phyloP scores from a whole-genome alignment of 2,888 invertebrate species.

The Coleophora flavipennella region DNA sequence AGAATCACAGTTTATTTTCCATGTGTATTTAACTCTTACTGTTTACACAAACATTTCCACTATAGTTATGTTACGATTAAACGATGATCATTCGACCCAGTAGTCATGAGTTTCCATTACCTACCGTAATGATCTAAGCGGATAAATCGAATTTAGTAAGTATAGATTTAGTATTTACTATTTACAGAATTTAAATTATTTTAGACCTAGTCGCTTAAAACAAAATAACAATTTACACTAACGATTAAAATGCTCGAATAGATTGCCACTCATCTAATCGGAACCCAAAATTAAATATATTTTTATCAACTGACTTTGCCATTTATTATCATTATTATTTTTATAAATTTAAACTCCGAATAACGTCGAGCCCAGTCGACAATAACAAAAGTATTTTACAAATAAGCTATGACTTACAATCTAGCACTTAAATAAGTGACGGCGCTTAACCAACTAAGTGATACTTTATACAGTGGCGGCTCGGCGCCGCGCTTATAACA shows the following conservation, averaged over 20 bases:
- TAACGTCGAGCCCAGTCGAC: conserved; percentile 66
- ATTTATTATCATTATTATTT: conserved; percentile 44
- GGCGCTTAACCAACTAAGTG: conserved; percentile 44
- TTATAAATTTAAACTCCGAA: conserved; percentile 70
- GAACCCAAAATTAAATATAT: conserved; percentile 63
- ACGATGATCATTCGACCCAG: conserved; percentile 59
- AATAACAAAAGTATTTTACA: conserved; percentile 69
- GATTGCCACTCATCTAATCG: conserved; percentile 62
- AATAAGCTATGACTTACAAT: conserved; percentile 57
- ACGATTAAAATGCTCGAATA: conserved; percentile 69
- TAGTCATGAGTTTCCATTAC: conserved; percentile 58
- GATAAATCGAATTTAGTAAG: conserved; percentile 58
- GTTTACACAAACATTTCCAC: conserved; percentile 39
- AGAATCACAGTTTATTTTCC: conserved; percentile 74
- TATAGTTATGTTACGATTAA: conserved; percentile 49
- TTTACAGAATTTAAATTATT: conserved; percentile 62
- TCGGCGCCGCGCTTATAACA: conserved; percentile 24
- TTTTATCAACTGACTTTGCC: conserved; percentile 61
- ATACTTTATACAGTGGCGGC: conserved; percentile 32
- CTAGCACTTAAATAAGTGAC: conserved; percentile 58
- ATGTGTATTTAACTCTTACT: conserved; percentile 58
- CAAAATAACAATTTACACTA: conserved; percentile 73
- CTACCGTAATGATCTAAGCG: conserved; percentile 62
- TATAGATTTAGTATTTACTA: conserved; percentile 58
- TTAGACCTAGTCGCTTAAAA: conserved; percentile 68